Conservation (phyloP, 2,113 vertebrate genomes). For the Lampris megalopsis region DNA sequence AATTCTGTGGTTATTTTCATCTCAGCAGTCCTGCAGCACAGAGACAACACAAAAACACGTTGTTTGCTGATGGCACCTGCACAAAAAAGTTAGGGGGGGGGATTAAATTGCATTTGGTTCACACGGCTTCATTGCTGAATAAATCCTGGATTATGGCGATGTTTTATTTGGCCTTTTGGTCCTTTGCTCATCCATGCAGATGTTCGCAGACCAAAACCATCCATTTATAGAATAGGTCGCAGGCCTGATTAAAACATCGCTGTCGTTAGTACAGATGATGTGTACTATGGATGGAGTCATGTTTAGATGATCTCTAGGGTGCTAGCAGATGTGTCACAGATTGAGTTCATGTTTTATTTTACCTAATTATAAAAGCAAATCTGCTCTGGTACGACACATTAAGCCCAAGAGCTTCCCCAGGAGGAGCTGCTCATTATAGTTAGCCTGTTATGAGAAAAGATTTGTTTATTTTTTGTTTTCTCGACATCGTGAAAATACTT, state of each 20-base stretch:
- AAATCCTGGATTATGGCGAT: not conserved
- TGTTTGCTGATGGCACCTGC: not conserved
- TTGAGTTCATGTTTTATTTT: constrained; percentile 2
- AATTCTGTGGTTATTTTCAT: not conserved
- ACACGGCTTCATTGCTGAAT: not conserved
- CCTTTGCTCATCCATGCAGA: not conserved
- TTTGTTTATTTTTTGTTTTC: not conserved
- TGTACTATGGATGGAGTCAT: not conserved
- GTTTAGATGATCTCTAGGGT: not conserved
- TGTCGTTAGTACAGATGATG: not conserved
- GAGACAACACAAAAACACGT: not conserved
- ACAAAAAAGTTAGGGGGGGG: not conserved
- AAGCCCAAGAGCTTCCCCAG: not conserved
- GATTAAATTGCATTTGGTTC: not conserved
- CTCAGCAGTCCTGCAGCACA: not conserved
- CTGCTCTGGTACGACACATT: not conserved
- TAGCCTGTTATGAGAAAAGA: constrained; percentile 1
- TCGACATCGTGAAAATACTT: constrained; percentile 10
- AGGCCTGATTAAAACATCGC: not conserved
- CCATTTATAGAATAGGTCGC: not conserved
- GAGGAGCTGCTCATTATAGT: not conserved
- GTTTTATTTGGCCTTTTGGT: not conserved
- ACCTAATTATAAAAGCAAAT: not conserved
- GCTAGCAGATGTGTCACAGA: constrained; percentile 1
- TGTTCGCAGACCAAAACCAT: not conserved